These are phyloP conservation scores for Synodontis membranacea DNA, from an alignment of 2,113 vertebrate genomes.

Conservation along the genomic window DNA sequence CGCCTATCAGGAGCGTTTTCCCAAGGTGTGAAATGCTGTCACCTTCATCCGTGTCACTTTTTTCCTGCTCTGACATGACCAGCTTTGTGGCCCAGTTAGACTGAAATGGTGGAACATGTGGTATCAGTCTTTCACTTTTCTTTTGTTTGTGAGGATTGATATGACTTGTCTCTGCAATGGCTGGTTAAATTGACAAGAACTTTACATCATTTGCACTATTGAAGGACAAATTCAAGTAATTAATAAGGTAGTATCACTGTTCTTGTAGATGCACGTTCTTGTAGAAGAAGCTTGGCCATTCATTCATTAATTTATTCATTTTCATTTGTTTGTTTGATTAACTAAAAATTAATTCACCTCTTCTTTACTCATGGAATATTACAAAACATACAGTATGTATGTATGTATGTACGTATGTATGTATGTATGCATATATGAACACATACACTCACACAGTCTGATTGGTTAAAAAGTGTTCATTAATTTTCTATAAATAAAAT, in stretches of 20 bases:
- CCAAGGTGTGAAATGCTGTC: conserved; percentile 95
- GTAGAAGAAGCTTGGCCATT: neutral
- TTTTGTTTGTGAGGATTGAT: conserved; percentile 73
- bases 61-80: conserved; percentile 71
- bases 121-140: conserved; percentile 83
- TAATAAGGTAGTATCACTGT: neutral
- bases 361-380: no score
- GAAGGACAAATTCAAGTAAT: conserved; percentile 62
- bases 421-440: no score
- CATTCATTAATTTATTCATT: neutral
- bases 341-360: no score
- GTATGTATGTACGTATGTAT: no score
- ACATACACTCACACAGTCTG: no score
- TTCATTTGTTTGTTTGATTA: no score
- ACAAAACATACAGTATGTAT: no score
- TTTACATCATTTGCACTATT: conserved; percentile 69
- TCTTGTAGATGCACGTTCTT: neutral
- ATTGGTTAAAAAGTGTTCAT: no score
- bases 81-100: conserved; percentile 82
- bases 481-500: no score
- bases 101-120: conserved; percentile 87
- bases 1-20: conserved; percentile 95
- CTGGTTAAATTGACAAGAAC: conserved; percentile 67
- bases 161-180: conserved; percentile 61
- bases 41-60: conserved; percentile 88